phyloP scores from a whole-genome alignment of 1,140 invertebrate genomes.

The Diplogasteroides magnus region DNA sequence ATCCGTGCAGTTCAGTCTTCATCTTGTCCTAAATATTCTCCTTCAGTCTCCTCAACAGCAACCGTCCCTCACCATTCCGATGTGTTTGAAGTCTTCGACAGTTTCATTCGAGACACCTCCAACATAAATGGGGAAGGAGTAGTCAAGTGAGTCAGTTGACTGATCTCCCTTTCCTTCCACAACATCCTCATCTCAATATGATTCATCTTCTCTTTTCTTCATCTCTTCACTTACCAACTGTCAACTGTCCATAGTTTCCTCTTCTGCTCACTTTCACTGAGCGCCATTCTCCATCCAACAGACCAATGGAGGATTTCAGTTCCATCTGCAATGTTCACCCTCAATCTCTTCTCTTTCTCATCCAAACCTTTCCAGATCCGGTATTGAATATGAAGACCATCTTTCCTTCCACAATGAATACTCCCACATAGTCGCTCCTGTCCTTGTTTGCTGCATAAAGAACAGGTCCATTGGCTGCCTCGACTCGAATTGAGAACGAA shows the following conservation, averaged over 20 bases:
- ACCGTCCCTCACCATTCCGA: constrained; percentile 40
- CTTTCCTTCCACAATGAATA: constrained; percentile 74
- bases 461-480: not conserved
- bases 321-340: not conserved
- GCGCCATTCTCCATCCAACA: constrained; percentile 57
- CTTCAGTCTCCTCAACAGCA: constrained; percentile 43
- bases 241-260: not conserved
- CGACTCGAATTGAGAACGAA: not conserved
- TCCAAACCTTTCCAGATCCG: constrained; percentile 66
- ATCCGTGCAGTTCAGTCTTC: constrained; percentile 74
- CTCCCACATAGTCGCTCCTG: constrained; percentile 71
- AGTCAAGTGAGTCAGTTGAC: constrained; percentile 32
- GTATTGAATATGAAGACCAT: constrained; percentile 70
- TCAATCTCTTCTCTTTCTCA: not conserved
- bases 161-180: constrained; percentile 5
- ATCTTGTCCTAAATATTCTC: constrained; percentile 58
- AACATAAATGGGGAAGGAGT: constrained; percentile 32
- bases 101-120: constrained; percentile 56
- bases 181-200: constrained; percentile 47
- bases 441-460: constrained; percentile 62
- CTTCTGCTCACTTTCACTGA: constrained; percentile 46
- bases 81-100: constrained; percentile 68
- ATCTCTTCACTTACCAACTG: constrained; percentile 60
- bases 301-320: too few species aligned
- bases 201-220: constrained; percentile 69